phyloP scores from a whole-genome alignment of 2,797 vertebrate species.

The Picus viridis region DNA sequence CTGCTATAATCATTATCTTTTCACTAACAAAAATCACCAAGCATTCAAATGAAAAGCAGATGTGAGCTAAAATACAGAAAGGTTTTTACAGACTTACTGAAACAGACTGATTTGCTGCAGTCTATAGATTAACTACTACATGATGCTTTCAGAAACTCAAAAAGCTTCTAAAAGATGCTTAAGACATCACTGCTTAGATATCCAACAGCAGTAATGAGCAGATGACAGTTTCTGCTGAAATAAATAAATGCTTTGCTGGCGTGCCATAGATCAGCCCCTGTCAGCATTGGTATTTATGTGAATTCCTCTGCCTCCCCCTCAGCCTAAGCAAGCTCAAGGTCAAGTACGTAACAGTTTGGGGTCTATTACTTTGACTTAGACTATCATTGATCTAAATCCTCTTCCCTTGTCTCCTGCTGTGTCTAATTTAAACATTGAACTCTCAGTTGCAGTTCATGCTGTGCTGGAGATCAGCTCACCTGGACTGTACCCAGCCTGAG shows the following conservation, averaged over 20 bases:
- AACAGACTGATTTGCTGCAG: neutral
- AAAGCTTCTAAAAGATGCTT: neutral
- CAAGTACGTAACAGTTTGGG: neutral
- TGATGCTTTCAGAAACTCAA: neutral
- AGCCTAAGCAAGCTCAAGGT: neutral
- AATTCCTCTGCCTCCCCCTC: neutral
- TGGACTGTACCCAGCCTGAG: neutral
- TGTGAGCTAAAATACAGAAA: neutral
- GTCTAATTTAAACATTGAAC: slow-evolving; percentile 9
- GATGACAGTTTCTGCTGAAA: neutral
- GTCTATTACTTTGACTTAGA: neutral
- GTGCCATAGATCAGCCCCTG: rapidly evolving
- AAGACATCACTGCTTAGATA: neutral
- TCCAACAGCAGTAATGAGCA: neutral
- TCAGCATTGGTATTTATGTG: rapidly evolving
- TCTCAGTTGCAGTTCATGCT: neutral
- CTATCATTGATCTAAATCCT: slow-evolving; percentile 24
- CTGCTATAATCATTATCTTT: neutral
- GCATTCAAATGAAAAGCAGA: neutral
- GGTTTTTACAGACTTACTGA: neutral
- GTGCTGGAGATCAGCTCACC: neutral
- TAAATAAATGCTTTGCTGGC: rapidly evolving
- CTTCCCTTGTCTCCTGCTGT: neutral
- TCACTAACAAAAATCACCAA: neutral
- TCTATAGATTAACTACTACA: neutral